Percentiles rank a stretch among this genome's conserved stretches.
Conservation (phyloP, 2,888 invertebrate genomes). For the Trilocha varians region DNA sequence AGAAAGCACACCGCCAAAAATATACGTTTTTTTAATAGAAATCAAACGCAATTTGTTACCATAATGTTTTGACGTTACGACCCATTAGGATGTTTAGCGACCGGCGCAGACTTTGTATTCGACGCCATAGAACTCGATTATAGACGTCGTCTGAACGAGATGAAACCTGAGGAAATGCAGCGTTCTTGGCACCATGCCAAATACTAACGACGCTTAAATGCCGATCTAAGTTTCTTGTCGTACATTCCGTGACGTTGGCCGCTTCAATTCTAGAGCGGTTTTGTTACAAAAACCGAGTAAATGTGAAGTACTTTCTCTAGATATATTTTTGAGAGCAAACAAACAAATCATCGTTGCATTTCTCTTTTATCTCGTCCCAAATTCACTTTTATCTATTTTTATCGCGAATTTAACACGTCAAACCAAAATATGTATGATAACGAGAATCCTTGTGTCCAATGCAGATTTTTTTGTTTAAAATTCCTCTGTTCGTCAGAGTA, state of each 20-base stretch:
- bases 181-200: not conserved
- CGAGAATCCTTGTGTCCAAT: not conserved
- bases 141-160: not conserved
- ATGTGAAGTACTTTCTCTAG: not conserved
- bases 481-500: not conserved
- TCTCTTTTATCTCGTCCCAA: constrained; percentile 9
- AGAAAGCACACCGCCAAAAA: not conserved
- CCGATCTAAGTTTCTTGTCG: not conserved
- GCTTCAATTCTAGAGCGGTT: not conserved
- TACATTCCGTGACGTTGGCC: not conserved
- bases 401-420: not conserved
- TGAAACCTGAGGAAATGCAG: not conserved
- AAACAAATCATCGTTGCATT: constrained; percentile 1
- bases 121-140: too few relatives aligned
- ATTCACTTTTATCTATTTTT: constrained; percentile 9
- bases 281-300: not conserved
- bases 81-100: not conserved
- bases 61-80: not conserved
- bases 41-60: not conserved
- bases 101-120: too few relatives aligned
- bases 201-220: not conserved
- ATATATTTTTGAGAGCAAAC: not conserved
- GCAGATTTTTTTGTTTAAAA: not conserved
- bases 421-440: constrained; percentile 2
- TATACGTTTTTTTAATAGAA: not conserved